Conservation (phyloP, 2,888 invertebrate genomes). For the Caenorhabditis auriculariae region DNA sequence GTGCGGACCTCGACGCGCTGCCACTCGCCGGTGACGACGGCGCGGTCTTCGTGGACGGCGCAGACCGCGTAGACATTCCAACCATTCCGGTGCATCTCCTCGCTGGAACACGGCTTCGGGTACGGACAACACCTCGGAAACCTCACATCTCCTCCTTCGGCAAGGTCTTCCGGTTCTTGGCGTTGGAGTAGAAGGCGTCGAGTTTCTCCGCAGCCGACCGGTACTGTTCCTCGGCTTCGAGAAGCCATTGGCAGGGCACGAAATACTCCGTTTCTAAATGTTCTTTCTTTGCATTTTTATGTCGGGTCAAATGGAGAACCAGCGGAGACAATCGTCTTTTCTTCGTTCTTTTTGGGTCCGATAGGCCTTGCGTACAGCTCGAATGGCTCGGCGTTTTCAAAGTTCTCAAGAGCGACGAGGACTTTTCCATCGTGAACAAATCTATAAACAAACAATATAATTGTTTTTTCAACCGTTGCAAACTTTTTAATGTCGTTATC, state of each 20-base stretch:
- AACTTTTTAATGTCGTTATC: slow-evolving; percentile 3
- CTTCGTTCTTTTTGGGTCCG: slow-evolving; percentile 7
- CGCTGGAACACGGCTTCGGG: not conserved
- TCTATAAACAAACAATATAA: not conserved
- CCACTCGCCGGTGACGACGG: slow-evolving; percentile 37
- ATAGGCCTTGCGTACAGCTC: slow-evolving; percentile 39
- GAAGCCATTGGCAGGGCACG: slow-evolving; percentile 14
- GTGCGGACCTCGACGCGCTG: slow-evolving; percentile 32
- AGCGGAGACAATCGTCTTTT: slow-evolving; percentile 3
- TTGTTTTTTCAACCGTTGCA: not conserved
- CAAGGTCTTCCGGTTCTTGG: slow-evolving; percentile 26
- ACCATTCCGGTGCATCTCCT: not conserved
- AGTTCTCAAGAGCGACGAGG: too few relatives aligned
- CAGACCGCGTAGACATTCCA: slow-evolving; percentile 28
- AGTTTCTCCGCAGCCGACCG: slow-evolving; percentile 15
- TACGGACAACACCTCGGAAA: not conserved
- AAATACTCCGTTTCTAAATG: slow-evolving; percentile 7
- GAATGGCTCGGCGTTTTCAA: too few relatives aligned
- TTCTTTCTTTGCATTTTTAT: not conserved
- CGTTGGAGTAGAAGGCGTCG: slow-evolving; percentile 28
- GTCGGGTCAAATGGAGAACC: too few relatives aligned
- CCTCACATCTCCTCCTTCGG: slow-evolving; percentile 3
- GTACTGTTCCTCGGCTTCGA: slow-evolving; percentile 25
- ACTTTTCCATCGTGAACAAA: too few relatives aligned
- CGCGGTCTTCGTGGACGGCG: slow-evolving; percentile 27